These are phyloP conservation scores for Lepus americanus DNA, from an alignment of 2,113 vertebrate species.

Conservation along the genomic window DNA sequence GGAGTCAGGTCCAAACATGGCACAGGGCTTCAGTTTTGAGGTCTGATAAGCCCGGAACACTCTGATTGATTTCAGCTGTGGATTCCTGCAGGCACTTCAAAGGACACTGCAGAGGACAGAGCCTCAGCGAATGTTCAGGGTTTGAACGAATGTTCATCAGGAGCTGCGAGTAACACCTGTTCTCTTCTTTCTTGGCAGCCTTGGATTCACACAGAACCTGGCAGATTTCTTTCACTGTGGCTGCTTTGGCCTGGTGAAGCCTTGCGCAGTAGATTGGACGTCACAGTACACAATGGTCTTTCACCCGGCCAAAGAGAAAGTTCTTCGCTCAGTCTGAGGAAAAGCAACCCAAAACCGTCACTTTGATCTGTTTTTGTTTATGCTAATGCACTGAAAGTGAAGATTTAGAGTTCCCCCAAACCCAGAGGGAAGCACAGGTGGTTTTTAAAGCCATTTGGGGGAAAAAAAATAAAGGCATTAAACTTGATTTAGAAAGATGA, in stretches of 20 bases:
- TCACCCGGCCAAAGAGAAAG: constrained; percentile 87
- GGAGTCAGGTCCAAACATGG: neutral
- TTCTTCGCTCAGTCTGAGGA: constrained; percentile 90
- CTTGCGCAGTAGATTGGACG: constrained; percentile 93
- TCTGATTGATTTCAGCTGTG: neutral
- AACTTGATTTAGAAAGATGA: constrained; percentile 65
- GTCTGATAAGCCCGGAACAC: neutral
- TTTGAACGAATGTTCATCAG: neutral
- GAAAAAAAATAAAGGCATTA: constrained; percentile 67
- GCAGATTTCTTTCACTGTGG: constrained; percentile 95
- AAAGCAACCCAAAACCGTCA: constrained; percentile 9
- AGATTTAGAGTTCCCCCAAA: constrained; percentile 50
- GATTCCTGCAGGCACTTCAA: neutral
- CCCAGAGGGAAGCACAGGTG: constrained; percentile 30
- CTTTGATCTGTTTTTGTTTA: constrained; percentile 55
- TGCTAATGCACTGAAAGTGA: constrained; percentile 58
- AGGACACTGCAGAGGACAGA: neutral
- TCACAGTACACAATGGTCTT: constrained; percentile 90
- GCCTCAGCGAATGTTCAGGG: neutral
- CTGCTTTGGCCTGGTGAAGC: constrained; percentile 94
- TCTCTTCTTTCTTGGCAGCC: constrained; percentile 86
- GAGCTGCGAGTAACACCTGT: constrained; percentile 31
- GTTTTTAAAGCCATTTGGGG: constrained; percentile 58
- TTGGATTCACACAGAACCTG: constrained; percentile 93
- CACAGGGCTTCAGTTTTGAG: neutral